A percentile compares a stretch with the other conserved stretches of the same genome.
These are phyloP conservation scores for Palaemon carinicauda DNA, from an alignment of 1,140 invertebrate species.

Conservation along the genomic window DNA sequence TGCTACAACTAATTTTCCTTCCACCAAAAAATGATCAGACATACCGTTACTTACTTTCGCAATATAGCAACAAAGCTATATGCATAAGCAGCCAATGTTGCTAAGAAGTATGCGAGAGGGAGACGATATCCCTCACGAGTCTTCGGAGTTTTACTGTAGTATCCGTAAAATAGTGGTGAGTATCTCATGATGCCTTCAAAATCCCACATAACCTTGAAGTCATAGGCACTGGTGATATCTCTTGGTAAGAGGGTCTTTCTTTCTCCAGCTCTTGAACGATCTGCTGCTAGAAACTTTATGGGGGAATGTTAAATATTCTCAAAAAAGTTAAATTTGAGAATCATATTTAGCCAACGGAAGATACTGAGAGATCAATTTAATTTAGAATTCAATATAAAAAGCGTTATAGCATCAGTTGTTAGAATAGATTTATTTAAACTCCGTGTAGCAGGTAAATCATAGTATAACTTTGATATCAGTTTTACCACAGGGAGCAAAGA, in stretches of 20 bases:
- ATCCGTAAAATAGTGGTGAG: conserved; percentile 96
- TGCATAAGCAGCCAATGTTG: conserved; percentile 85
- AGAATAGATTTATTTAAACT: too few relatives aligned
- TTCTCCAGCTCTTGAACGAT: conserved; percentile 60
- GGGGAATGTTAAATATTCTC: too few relatives aligned
- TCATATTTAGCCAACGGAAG: not conserved
- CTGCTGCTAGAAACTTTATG: conserved; percentile 61
- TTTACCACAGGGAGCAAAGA: not conserved
- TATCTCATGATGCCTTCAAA: conserved; percentile 93
- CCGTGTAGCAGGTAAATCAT: too few relatives aligned
- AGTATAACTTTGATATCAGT: too few relatives aligned
- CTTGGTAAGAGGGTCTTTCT: conserved; percentile 73
- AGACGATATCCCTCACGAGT: conserved; percentile 79
- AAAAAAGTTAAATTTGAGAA: too few relatives aligned
- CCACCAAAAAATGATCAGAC: too few relatives aligned
- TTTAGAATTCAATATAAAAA: too few relatives aligned
- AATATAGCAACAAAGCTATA: conserved; percentile 95
- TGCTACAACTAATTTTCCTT: too few relatives aligned
- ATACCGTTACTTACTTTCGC: conserved; percentile 79
- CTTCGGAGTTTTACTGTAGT: conserved; percentile 84
- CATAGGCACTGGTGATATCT: conserved; percentile 78
- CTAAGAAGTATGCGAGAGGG: conserved; percentile 93
- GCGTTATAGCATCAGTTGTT: too few relatives aligned
- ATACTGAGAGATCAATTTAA: not conserved
- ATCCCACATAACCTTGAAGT: conserved; percentile 89